Conservation (phyloP, 2,888 invertebrate genomes). For the Drosophila nigricruria region DNA sequence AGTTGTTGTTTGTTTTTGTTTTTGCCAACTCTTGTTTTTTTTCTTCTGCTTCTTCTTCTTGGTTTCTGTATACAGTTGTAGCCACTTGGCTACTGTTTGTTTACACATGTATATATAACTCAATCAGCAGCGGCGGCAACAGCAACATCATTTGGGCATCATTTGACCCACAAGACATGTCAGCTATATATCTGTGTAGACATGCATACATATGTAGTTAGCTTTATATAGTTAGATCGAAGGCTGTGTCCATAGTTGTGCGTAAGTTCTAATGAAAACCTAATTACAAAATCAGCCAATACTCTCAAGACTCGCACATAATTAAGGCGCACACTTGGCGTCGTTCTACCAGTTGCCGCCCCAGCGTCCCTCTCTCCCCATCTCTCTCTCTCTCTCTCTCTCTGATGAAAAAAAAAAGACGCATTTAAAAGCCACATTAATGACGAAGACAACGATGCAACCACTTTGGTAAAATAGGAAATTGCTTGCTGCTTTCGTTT, state of each 20-base stretch:
- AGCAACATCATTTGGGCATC: slow-evolving; percentile 54
- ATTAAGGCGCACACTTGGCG: slow-evolving; percentile 82
- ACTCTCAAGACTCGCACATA: slow-evolving; percentile 83
- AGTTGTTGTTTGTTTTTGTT: slow-evolving; percentile 20
- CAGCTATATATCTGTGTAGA: neutral
- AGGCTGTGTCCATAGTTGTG: slow-evolving; percentile 70
- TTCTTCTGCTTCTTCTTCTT: neutral
- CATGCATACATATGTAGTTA: neutral
- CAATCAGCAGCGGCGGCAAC: slow-evolving; percentile 63
- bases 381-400: slow-evolving; percentile 24
- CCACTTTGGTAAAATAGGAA: slow-evolving; percentile 84
- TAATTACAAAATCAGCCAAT: slow-evolving; percentile 82
- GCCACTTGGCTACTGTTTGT: slow-evolving; percentile 80
- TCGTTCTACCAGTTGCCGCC: slow-evolving; percentile 29
- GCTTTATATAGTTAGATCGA: slow-evolving; percentile 1
- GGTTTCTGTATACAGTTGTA: slow-evolving; percentile 24
- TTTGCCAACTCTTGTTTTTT: slow-evolving; percentile 12
- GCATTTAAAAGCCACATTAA: slow-evolving; percentile 84
- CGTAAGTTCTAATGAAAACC: slow-evolving; percentile 81
- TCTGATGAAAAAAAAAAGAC: slow-evolving; percentile 61
- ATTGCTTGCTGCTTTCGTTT: slow-evolving; percentile 76
- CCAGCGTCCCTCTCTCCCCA: neutral
- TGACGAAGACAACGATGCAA: slow-evolving; percentile 72
- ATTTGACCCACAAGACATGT: slow-evolving; percentile 63
- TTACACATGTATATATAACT: slow-evolving; percentile 79